Evolutionary conservation across 2,797 vertebrate species (phyloP).

Genomic region (Leucoraja ocellata): DNA sequence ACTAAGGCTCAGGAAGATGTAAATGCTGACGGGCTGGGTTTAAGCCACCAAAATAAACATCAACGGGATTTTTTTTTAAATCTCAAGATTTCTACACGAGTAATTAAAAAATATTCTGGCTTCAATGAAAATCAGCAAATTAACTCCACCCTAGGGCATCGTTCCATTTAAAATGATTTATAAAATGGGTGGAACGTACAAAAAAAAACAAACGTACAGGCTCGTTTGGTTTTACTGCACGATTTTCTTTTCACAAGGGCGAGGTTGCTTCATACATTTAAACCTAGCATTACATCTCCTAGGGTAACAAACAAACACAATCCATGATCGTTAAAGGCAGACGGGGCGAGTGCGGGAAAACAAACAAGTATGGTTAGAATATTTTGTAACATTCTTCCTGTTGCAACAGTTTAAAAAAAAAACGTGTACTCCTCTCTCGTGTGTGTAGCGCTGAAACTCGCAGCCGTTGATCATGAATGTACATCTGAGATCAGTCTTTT

Average conservation of each 20-base stretch:
- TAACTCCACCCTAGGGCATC: not conserved
- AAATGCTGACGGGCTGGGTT: not conserved
- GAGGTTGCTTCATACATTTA: not conserved
- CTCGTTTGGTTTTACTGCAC: not conserved
- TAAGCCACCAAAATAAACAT: slow-evolving; percentile 49
- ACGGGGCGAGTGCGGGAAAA: not conserved
- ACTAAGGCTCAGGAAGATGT: slow-evolving; percentile 45
- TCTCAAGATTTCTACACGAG: slow-evolving; percentile 46
- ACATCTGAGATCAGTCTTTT: slow-evolving; percentile 22
- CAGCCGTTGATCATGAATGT: not conserved
- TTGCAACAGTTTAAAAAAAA: not conserved
- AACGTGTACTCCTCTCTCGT: too few relatives aligned
- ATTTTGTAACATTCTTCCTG: not conserved
- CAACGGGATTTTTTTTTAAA: slow-evolving; percentile 49
- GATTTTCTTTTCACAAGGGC: too few relatives aligned
- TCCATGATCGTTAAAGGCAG: too few relatives aligned
- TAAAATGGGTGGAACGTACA: not conserved
- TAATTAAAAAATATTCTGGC: not conserved
- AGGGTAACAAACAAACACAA: not conserved
- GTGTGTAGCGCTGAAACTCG: not conserved
- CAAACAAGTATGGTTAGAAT: too few relatives aligned
- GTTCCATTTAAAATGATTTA: not conserved
- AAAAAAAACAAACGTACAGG: not conserved
- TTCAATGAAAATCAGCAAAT: not conserved
- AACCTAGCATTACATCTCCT: not conserved